Conservation (phyloP, 2,888 invertebrate genomes). For the Scrobipalpa atriplicella region DNA sequence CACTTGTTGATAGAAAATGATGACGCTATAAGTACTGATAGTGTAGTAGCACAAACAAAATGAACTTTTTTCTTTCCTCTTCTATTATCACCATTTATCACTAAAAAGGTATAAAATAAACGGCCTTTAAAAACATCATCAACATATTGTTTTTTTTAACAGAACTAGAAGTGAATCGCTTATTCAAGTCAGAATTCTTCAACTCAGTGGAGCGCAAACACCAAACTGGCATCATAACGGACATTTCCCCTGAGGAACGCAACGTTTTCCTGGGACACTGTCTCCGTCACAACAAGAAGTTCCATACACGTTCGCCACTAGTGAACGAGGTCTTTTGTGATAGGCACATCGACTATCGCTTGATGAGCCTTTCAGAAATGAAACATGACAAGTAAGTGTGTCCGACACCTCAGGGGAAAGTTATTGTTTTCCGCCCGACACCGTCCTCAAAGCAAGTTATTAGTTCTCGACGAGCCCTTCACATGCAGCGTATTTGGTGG, state of each 20-base stretch:
- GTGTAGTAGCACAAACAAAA: no score
- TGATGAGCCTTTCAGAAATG: conserved; percentile 80
- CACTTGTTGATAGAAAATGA: no score
- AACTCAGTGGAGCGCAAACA: conserved; percentile 79
- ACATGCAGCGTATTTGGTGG: no score
- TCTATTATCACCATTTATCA: no score
- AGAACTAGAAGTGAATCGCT: conserved; percentile 84
- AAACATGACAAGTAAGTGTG: conserved; percentile 37
- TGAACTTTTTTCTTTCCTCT: no score
- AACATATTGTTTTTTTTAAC: conserved; percentile 8
- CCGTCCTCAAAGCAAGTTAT: no score
- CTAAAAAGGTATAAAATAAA: no score
- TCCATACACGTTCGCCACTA: conserved; percentile 82
- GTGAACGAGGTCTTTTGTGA: conserved; percentile 83
- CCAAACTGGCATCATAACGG: conserved; percentile 60
- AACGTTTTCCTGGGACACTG: conserved; percentile 79
- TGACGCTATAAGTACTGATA: no score
- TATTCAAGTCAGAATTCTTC: conserved; percentile 84
- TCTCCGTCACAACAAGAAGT: conserved; percentile 78
- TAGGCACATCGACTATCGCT: conserved; percentile 81
- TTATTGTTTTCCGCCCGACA: no score
- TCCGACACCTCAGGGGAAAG: neutral
- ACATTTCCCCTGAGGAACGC: conserved; percentile 76
- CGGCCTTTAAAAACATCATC: neutral
- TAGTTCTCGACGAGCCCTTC: no score